These are phyloP conservation scores for Triplophysa yarkandensis DNA, from an alignment of 2,797 vertebrate species.

Conservation along the genomic window DNA sequence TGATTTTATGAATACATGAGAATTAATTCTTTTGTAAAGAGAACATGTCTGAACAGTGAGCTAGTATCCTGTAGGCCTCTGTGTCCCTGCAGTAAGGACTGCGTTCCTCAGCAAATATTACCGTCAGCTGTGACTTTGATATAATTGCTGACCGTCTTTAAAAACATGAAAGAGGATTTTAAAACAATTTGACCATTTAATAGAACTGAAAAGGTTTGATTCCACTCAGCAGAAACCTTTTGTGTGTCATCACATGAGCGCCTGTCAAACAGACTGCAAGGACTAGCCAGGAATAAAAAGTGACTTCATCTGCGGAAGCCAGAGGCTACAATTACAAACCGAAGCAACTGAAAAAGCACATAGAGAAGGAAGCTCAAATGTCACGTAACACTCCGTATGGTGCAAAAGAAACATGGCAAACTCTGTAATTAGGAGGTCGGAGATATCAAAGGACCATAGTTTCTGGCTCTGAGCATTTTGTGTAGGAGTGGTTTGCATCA, in stretches of 20 bases:
- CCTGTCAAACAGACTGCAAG: constrained; percentile 28
- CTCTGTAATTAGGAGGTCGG: constrained; percentile 38
- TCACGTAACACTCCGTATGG: constrained; percentile 35
- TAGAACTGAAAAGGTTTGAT: background rate
- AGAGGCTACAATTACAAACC: constrained; percentile 29
- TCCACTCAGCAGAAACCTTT: constrained; percentile 5
- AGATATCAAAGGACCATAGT: constrained; percentile 22
- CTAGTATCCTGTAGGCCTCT: background rate
- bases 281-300: constrained; percentile 29
- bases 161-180: constrained; percentile 1
- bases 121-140: constrained; percentile 10
- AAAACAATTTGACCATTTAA: background rate
- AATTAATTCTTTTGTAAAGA: too few species aligned
- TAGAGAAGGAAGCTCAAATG: constrained; percentile 38
- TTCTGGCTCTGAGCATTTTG: constrained; percentile 20
- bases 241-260: background rate
- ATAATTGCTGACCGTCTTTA: background rate
- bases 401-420: constrained; percentile 35
- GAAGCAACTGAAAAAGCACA: constrained; percentile 30
- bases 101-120: constrained; percentile 14
- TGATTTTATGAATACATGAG: constrained; percentile 1
- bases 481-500: constrained; percentile 24
- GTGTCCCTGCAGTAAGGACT: background rate
- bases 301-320: constrained; percentile 19
- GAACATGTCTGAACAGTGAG: background rate